A percentile compares a stretch with the other conserved stretches of the same genome.
Conservation (phyloP, 2,888 invertebrate genomes). For the Tetrapedia diversipes region DNA sequence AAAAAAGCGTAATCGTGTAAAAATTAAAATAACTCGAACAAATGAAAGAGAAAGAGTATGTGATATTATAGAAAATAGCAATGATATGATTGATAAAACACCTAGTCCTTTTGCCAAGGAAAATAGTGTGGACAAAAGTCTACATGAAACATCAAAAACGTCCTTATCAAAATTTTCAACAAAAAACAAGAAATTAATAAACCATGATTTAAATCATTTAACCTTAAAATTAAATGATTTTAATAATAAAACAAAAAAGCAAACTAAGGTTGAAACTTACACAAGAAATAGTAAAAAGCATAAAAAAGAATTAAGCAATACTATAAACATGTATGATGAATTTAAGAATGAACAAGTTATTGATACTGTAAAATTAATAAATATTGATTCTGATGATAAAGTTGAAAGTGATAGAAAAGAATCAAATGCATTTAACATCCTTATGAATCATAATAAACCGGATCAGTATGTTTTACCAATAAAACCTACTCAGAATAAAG, state of each 20-base stretch:
- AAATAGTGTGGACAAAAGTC: conserved; percentile 12
- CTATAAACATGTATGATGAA: neutral
- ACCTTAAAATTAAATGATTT: neutral
- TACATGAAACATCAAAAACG: conserved; percentile 53
- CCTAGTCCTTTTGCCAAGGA: conserved; percentile 66
- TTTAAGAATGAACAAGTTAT: neutral
- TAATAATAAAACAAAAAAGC: neutral
- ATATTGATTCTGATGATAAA: conserved; percentile 4
- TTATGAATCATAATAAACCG: conserved; percentile 72
- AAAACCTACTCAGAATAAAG: conserved; percentile 36
- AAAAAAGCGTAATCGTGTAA: conserved; percentile 71
- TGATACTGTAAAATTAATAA: neutral
- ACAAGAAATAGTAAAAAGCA: neutral
- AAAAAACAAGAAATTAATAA: neutral
- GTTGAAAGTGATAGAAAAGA: conserved; percentile 46
- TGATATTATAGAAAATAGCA: conserved; percentile 69
- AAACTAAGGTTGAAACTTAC: neutral
- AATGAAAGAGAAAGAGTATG: conserved; percentile 60
- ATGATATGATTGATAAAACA: conserved; percentile 72
- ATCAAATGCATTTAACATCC: conserved; percentile 74
- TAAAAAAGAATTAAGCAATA: conserved; percentile 1
- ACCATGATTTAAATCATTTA: conserved; percentile 8
- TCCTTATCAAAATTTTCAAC: neutral
- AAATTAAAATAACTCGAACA: conserved; percentile 71
- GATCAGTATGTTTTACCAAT: conserved; percentile 33